Base-by-base conservation (phyloP, 2,113 vertebrate species). In the Leptobrachium ailaonicum region DNA sequence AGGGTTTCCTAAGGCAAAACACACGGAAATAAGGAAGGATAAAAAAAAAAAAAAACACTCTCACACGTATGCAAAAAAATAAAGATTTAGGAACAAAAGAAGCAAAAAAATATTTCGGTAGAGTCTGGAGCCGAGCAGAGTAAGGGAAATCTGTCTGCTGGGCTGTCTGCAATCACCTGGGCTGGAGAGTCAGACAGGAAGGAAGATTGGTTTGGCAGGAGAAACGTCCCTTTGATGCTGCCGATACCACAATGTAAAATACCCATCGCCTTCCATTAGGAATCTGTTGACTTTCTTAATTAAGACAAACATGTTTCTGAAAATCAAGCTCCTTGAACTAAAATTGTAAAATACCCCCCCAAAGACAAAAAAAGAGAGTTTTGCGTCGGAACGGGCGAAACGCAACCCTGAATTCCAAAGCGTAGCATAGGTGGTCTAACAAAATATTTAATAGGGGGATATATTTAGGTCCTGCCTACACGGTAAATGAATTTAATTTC, bases 231-330 rank as follows among this genome's bases (percentile, higher is more conserved):
- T 95, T 95, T 95, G 92, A 94, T 93, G 92, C 86, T 87, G 92
- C 87, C 75, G 83, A 93, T 88, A 89, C 89, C 86, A 84, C 87
- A 89, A 89, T 90, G 88, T 91, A 88, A 91, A 92, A 89, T 87
- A 89, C 75, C 85, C 87, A 85, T 90, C 91, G 92, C 88, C 91
- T 88, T 84, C 91, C 85, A 92, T 89, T 92, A 93, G 88, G 92
- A 92, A 88, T 91, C 90, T 93, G 90, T 94, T 95, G 93, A 93
- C 90, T 94, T 92, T 92, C 89, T 87, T 95, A 94, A 94, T 95
- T 92, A 93, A 95, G 93, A 91, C 90, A 95, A 95, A 94, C 92
- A 93, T 88, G 90, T 93, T 93, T 90, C 91, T 92, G 89, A 93
- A 92, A 68, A 75, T 88, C 88, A 88, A 87, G 88, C 88, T 92